Evolutionary conservation across 2,888 invertebrate species (phyloP).

Genomic region (Eugnorisma glareosa): DNA sequence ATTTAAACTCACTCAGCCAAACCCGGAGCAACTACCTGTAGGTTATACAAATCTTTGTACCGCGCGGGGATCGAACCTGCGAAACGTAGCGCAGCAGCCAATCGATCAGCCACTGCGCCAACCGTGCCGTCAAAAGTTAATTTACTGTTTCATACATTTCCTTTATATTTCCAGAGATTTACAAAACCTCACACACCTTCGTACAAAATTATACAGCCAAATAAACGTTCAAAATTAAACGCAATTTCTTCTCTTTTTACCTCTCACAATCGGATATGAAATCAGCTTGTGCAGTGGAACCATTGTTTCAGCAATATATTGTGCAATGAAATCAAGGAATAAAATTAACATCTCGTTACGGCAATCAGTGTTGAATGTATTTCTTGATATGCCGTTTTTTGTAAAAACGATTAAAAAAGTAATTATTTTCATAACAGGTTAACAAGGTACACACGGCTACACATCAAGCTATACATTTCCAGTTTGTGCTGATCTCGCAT

Average conservation of each 20-base stretch:
- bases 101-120: too few relatives aligned
- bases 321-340: conserved; percentile 53
- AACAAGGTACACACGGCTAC: too few relatives aligned
- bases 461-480: too few relatives aligned
- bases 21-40: too few relatives aligned
- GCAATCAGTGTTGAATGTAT: conserved; percentile 45
- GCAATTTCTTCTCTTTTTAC: conserved; percentile 19
- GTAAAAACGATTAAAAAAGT: conserved; percentile 9
- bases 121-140: neutral
- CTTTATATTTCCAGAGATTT: neutral
- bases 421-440: neutral
- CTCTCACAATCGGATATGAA: conserved; percentile 21
- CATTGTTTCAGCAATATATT: conserved; percentile 54
- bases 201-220: neutral
- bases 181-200: neutral
- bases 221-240: neutral
- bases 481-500: too few relatives aligned
- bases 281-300: conserved; percentile 40
- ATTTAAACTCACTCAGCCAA: too few relatives aligned
- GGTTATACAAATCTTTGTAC: too few relatives aligned
- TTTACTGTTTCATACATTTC: neutral
- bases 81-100: too few relatives aligned
- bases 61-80: too few relatives aligned
- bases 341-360: conserved; percentile 54
- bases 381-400: conserved; percentile 14